Base-by-base conservation (phyloP, 2,797 vertebrate genomes). In the Trichosurus vulpecula region DNA sequence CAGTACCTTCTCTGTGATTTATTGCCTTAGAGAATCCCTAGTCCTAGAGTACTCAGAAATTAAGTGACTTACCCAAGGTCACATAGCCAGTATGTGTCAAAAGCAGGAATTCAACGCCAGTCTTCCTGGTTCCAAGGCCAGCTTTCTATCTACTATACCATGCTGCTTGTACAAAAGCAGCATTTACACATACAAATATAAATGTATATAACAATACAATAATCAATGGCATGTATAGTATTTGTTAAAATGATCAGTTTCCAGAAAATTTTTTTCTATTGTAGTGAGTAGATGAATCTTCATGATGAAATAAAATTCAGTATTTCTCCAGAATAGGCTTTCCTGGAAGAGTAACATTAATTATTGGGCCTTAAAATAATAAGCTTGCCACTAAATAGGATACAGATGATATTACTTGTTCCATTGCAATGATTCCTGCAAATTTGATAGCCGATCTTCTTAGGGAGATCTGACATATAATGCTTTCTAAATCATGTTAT, bases 401-500 rank as follows among this genome's bases (percentile, higher is more conserved):
- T 53, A 35, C 94, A 41, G 31, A 90, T 41, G 19, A 27, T 81
- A 25, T 56, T 74, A 56, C 52, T 90, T 58, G 54, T 95, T 93
- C 54, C 93, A 74, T 92, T 94, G 91, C 8, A 92, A 2, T 10
- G 53, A 66, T 92, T 93, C 41, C 93, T 96, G 3, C 91, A 66
- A 92, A 95, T 94, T 4, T 93, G 55, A 94, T 90, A 90, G 95
- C 52, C 81, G 4, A 93, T 93, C n/a, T 94, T 94, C 56, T 89
- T 95, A 90, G 55, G 52, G n/a, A 90, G 54, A 93, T 51, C 25
- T 74, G 87, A 95, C 41, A 95, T 29, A 89, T 41, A 96, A 81
- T 31, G 41, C 35, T 94, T 66, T 56, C 66, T 94, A 95, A 94
- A 95, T 66, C 93, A 95, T 94, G 13, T 90, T 94, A 96, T 81